phyloP scores from a whole-genome alignment of 2,113 vertebrate species.

The Dipodomys ordii region DNA sequence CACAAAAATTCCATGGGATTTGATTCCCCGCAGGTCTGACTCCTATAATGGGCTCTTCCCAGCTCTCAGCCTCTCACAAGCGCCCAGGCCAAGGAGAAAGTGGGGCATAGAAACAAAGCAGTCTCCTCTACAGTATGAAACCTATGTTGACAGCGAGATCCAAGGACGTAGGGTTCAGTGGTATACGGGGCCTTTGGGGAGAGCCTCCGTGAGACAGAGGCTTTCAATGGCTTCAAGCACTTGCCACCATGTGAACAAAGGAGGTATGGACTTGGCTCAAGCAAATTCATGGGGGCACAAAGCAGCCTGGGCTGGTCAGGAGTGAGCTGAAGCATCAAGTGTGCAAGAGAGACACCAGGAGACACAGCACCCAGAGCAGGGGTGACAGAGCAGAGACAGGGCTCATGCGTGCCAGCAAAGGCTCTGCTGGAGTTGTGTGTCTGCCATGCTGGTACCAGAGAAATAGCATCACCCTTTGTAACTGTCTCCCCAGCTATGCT shows the following conservation, averaged over 20 bases:
- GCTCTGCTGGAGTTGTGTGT: no score
- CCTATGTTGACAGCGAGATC: not conserved
- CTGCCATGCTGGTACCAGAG: not conserved
- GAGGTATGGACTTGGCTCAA: not conserved
- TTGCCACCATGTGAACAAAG: not conserved
- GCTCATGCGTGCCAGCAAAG: not conserved
- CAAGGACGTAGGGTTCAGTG: not conserved
- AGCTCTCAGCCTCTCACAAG: not conserved
- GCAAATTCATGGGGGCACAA: rapidly evolving
- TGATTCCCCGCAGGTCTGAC: not conserved
- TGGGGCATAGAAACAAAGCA: not conserved
- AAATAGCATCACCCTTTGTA: not conserved
- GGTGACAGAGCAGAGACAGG: not conserved
- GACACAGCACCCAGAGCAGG: not conserved
- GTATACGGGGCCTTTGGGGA: not conserved
- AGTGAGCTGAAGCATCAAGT: not conserved
- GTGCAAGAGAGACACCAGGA: no score
- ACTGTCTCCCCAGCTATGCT: not conserved
- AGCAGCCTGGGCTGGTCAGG: not conserved
- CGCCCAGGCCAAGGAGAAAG: not conserved
- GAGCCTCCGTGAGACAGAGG: not conserved
- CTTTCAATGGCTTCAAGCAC: not conserved
- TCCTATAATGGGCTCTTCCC: not conserved
- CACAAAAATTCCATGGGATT: not conserved
- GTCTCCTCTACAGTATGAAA: not conserved